These are phyloP conservation scores for Aphidius colemani DNA, from an alignment of 2,888 invertebrate genomes.

Conservation along the genomic window DNA sequence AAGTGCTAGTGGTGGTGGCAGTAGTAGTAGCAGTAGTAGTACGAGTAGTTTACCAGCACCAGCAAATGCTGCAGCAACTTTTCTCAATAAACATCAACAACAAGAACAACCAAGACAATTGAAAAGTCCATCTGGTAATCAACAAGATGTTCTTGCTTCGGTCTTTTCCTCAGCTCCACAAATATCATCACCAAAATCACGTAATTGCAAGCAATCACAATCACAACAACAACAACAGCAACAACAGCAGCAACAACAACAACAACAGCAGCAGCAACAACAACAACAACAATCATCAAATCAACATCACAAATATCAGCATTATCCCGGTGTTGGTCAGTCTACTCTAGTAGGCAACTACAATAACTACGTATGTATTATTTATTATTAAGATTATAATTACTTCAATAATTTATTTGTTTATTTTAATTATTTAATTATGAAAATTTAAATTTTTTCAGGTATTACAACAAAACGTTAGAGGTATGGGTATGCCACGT, in stretches of 20 bases:
- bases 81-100: conserved; percentile 56
- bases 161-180: conserved; percentile 66
- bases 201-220: conserved; percentile 61
- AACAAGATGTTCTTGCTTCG: conserved; percentile 63
- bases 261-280: conserved; percentile 45
- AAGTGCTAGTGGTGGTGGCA: too few species aligned
- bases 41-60: conserved; percentile 58
- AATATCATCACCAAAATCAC: conserved; percentile 66
- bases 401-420: conserved; percentile 10
- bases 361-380: conserved; percentile 59
- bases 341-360: conserved; percentile 59
- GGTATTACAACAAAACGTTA: conserved; percentile 56
- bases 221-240: conserved; percentile 64
- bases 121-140: conserved; percentile 58
- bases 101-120: conserved; percentile 57
- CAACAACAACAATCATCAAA: conserved; percentile 65
- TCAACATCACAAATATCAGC: conserved; percentile 64
- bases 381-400: conserved; percentile 32
- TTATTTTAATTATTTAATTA: conserved; percentile 4
- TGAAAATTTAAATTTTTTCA: conserved; percentile 24
- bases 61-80: conserved; percentile 53
- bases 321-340: conserved; percentile 63
- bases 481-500: conserved; percentile 57
- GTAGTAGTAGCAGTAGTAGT: too few species aligned
- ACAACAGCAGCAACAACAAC: conserved; percentile 41